Evolutionary conservation across 2,113 vertebrate genomes (phyloP), one percentile per base, ranked within the genome.

Genomic region (Hypomesus transpacificus): DNA sequence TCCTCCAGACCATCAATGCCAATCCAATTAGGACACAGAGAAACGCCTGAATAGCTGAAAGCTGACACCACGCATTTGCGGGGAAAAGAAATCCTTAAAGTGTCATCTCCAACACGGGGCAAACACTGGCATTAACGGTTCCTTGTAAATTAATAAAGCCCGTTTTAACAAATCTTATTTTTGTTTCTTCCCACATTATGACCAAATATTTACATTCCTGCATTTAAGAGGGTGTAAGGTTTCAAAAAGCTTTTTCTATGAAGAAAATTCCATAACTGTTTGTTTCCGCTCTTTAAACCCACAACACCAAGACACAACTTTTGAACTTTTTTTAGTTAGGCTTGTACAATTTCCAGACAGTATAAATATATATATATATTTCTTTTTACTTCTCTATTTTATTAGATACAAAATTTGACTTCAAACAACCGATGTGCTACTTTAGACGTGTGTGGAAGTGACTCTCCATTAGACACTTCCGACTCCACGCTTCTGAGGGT

Each of bases 191-290:
- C 87, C 86, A 82, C 87, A 92, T 93, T 94, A 93, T 76, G 85
- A 89, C 89, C 91, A 98, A 98, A 98, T 98, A 98, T 98, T 98
- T 98, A 97, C 95, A 95, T 94, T 94, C 93, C 92, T 84, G 79
- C 88, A 92, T 96, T 95, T 96, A 97, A 95, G 88, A 94, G 93
- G 78, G 88, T 92, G 89, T 98, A 84, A 62, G 84, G 90, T 98
- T 97, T 94, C 96, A 93, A 84, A 93, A 92, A 90, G 88, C 90
- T 91, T 84, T 93, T 90, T 75, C 88, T 84, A 81, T 80, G 85
- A 81, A 71, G 61, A 82, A 84, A 87, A 89, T 91, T 85, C 78
- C 89, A 89, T 87, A 88, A 90, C 87, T 85, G 91, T 86, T 89
- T 89, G 84, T 80, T 77, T 66, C 73, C 34, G 26, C 13, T 46